A percentile compares a stretch with the other conserved stretches of the same genome.
phyloP scores from a whole-genome alignment of 1,140 invertebrate species.

The Caenorhabditis remanei region DNA sequence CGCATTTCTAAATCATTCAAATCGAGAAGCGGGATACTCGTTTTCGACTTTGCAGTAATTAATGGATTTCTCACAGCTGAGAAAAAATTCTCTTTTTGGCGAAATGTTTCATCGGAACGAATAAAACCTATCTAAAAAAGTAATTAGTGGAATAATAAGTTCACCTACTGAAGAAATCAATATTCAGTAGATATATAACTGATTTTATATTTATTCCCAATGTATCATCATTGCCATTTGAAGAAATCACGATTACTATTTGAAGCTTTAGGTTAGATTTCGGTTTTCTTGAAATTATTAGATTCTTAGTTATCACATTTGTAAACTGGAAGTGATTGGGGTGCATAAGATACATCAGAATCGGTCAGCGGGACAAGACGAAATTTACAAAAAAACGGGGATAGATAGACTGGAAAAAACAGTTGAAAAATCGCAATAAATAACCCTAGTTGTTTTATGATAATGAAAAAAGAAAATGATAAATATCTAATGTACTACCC shows the following conservation, averaged over 20 bases:
- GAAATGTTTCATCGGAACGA: no score
- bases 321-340: conserved; percentile 4
- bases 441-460: conserved; percentile 23
- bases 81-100: no score
- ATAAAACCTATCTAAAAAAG: no score
- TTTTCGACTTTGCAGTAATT: no score
- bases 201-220: conserved; percentile 29
- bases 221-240: not conserved
- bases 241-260: not conserved
- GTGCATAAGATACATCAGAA: not conserved
- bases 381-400: conserved; percentile 43
- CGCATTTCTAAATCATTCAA: conserved; percentile 10
- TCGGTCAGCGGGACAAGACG: conserved; percentile 15
- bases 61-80: no score
- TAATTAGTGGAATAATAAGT: no score
- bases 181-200: no score
- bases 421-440: not conserved
- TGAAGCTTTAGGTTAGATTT: not conserved
- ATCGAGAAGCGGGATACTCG: no score
- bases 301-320: conserved; percentile 10
- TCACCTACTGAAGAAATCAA: no score
- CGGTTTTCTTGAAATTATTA: no score
- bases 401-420: not conserved
- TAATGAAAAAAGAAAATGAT: not conserved
- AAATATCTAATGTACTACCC: conserved; percentile 40